Conservation (phyloP, 2,797 vertebrate species). For the Strix occidentalis region DNA sequence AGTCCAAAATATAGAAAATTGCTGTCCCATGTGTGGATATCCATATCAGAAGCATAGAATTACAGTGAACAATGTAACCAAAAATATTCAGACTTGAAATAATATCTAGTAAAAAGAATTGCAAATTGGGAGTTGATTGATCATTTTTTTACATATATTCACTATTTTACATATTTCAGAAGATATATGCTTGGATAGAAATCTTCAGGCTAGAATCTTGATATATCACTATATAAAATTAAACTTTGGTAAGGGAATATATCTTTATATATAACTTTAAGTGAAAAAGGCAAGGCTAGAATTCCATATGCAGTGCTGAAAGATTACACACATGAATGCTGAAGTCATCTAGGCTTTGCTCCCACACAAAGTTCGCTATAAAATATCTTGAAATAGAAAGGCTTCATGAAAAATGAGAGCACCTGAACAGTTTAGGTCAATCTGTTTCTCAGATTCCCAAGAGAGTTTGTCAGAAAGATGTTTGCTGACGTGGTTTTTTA, state of each 20-base stretch:
- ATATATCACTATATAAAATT: not conserved
- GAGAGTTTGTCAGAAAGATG: not conserved
- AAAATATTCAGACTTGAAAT: not conserved
- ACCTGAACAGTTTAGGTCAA: not conserved
- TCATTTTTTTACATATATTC: not conserved
- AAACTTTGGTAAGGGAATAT: not conserved
- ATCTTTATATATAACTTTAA: not conserved
- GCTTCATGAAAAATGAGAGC: not conserved
- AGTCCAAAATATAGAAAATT: not conserved
- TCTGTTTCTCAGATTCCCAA: not conserved
- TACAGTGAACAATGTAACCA: not conserved
- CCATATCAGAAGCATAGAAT: not conserved
- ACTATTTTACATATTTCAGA: not conserved
- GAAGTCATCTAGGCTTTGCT: constrained; percentile 20
- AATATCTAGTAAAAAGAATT: not conserved
- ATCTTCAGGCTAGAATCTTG: not conserved
- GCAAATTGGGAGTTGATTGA: not conserved
- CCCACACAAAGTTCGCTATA: not conserved
- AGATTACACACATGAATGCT: not conserved
- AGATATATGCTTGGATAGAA: not conserved
- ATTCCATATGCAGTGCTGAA: not conserved
- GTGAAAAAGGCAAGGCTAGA: not conserved
- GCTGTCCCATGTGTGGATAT: not conserved
- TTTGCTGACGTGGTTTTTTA: not conserved
- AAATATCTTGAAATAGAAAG: not conserved